Evolutionary conservation across 2,888 invertebrate species (phyloP).

Genomic region (Elysia crispata): DNA sequence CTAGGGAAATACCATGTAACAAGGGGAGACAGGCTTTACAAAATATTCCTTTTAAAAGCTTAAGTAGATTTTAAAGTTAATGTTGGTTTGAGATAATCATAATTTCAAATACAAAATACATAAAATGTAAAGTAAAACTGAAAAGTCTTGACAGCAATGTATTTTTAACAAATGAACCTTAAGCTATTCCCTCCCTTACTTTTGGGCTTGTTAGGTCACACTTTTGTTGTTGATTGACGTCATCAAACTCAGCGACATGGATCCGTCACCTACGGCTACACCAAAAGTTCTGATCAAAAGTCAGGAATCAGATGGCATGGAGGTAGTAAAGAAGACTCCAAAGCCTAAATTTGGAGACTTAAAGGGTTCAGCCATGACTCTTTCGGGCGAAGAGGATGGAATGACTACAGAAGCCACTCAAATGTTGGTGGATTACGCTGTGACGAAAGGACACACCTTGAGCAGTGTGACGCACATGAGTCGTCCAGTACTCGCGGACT

Average conservation of each 20-base stretch:
- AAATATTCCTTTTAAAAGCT: too few relatives aligned
- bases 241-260: slow-evolving; percentile 47
- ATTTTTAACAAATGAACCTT: background rate
- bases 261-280: slow-evolving; percentile 45
- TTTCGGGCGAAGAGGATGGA: slow-evolving; percentile 52
- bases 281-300: background rate
- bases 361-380: slow-evolving; percentile 49
- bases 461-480: slow-evolving; percentile 61
- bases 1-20: too few relatives aligned
- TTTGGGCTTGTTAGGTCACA: slow-evolving; percentile 46
- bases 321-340: slow-evolving; percentile 47
- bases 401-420: slow-evolving; percentile 53
- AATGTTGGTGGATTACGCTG: slow-evolving; percentile 60
- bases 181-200: slow-evolving; percentile 1
- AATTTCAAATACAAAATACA: too few relatives aligned
- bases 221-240: slow-evolving; percentile 55
- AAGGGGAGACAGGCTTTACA: too few relatives aligned
- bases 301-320: slow-evolving; percentile 49
- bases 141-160: background rate
- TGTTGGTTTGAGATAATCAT: too few relatives aligned
- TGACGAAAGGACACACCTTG: slow-evolving; percentile 63
- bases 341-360: slow-evolving; percentile 45
- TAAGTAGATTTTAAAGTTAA: too few relatives aligned
- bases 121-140: too few relatives aligned
- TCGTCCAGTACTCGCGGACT: slow-evolving; percentile 62